These are phyloP conservation scores for Indicator indicator DNA, from an alignment of 2,113 vertebrate genomes.

Conservation along the genomic window DNA sequence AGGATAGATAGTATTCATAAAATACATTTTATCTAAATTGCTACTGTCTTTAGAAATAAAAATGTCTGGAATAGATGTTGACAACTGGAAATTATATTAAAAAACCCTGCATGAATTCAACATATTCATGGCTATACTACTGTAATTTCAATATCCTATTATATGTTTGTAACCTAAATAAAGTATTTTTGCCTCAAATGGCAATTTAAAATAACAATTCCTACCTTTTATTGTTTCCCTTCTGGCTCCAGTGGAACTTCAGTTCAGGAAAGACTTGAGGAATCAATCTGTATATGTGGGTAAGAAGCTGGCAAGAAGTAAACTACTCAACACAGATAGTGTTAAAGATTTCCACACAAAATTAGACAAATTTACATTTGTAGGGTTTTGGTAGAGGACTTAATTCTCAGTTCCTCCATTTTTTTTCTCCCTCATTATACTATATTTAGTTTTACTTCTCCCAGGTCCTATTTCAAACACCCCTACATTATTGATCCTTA, in stretches of 20 bases:
- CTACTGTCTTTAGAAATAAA: constrained; percentile 56
- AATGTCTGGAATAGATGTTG: constrained; percentile 22
- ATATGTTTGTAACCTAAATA: background rate
- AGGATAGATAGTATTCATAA: constrained; percentile 57
- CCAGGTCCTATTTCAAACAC: rapidly evolving
- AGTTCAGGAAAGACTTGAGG: background rate
- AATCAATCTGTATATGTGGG: background rate
- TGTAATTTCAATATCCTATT: constrained; percentile 43
- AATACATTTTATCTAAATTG: constrained; percentile 63
- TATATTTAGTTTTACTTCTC: background rate
- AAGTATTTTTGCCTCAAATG: background rate
- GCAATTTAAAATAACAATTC: background rate
- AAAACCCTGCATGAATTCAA: constrained; percentile 40
- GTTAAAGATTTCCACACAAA: background rate
- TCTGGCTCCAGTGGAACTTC: background rate
- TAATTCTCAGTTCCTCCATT: background rate
- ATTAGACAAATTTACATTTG: background rate
- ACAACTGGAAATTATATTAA: constrained; percentile 60
- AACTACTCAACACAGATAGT: background rate
- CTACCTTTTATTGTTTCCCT: background rate
- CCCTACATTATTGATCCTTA: background rate
- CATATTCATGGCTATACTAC: background rate
- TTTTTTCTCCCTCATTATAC: background rate
- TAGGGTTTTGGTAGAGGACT: background rate
- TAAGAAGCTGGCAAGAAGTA: background rate